These are phyloP conservation scores for Ophion costatus DNA, from an alignment of 2,888 invertebrate species.

Conservation along the genomic window DNA sequence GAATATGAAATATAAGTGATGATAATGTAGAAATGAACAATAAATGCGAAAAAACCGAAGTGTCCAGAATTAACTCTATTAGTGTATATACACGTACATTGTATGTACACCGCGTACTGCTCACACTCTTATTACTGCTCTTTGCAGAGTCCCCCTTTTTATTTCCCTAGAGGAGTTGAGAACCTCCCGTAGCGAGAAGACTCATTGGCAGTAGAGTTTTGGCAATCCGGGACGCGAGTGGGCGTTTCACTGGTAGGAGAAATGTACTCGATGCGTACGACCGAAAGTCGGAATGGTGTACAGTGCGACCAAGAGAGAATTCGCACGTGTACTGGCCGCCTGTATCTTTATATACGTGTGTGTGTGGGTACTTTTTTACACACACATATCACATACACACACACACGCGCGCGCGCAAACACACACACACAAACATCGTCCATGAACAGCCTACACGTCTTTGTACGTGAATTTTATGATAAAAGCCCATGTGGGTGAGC, in stretches of 20 bases:
- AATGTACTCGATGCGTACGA: slow-evolving; percentile 57
- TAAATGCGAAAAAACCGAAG: no score
- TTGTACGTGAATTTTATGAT: slow-evolving; percentile 21
- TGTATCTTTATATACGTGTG: neutral
- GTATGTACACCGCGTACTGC: neutral
- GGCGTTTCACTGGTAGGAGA: slow-evolving; percentile 72
- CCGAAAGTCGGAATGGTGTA: slow-evolving; percentile 21
- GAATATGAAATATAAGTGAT: no score
- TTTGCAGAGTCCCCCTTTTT: neutral
- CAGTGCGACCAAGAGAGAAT: neutral
- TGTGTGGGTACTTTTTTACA: no score
- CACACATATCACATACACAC: no score
- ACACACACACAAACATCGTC: neutral
- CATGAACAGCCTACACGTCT: slow-evolving; percentile 1
- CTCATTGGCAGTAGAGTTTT: slow-evolving; percentile 77
- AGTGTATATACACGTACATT: neutral
- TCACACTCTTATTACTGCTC: slow-evolving; percentile 3
- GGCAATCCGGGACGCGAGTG: slow-evolving; percentile 73
- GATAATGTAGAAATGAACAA: no score
- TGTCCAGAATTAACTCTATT: no score
- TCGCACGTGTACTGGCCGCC: neutral
- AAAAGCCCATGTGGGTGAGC: neutral
- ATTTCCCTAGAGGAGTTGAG: slow-evolving; percentile 66
- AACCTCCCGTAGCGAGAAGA: slow-evolving; percentile 69
- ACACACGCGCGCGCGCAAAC: no score